Percentiles rank a stretch among this genome's conserved stretches.
Conservation (phyloP, 2,113 vertebrate species). For the Thermophis baileyi region DNA sequence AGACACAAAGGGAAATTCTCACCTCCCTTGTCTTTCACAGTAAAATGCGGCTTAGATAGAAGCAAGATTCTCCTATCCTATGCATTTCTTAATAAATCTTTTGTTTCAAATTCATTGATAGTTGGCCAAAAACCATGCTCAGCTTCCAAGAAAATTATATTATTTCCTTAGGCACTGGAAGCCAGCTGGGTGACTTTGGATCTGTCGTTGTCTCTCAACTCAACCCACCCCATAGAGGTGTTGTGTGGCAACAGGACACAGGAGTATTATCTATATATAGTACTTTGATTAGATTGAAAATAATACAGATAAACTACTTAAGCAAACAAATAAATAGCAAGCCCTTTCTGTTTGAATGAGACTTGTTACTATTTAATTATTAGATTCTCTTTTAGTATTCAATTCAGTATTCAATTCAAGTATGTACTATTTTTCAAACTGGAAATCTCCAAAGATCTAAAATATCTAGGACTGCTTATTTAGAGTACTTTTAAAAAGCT, state of each 20-base stretch:
- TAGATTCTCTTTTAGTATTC: not conserved
- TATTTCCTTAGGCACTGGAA: not conserved
- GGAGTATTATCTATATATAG: not conserved
- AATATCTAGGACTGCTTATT: not conserved
- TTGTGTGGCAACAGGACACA: not conserved
- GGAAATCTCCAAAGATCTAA: not conserved
- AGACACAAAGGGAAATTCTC: not conserved
- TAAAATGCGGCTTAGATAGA: not conserved
- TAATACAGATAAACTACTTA: not conserved
- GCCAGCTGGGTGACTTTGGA: not conserved
- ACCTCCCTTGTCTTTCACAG: not conserved
- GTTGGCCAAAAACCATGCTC: not conserved
- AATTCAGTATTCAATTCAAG: not conserved
- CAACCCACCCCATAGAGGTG: not conserved
- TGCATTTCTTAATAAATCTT: not conserved
- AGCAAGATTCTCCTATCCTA: not conserved
- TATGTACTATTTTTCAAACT: not conserved
- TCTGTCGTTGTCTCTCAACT: not conserved
- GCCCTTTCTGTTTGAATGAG: not conserved
- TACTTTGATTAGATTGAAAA: not conserved
- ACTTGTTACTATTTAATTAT: not conserved
- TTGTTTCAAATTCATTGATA: not conserved
- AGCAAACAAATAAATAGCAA: not conserved
- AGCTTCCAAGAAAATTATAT: not conserved
- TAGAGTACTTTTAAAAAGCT: not conserved